Evolutionary conservation across 23 tunicate species (phyloP).

Genomic region (Ascidia mentula): DNA sequence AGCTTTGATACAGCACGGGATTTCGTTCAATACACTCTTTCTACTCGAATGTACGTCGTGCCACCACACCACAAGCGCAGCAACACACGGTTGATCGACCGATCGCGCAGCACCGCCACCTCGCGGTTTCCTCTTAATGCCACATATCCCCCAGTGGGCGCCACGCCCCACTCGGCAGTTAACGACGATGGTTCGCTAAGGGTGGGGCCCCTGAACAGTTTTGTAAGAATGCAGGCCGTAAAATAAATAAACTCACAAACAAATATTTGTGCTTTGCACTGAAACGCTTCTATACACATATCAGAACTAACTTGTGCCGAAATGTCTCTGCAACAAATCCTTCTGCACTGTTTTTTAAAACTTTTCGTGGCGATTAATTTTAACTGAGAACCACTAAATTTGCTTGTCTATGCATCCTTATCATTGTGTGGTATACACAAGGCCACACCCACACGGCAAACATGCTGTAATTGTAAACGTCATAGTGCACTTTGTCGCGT

Average conservation of each 20-base stretch:
- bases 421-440: no score
- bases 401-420: no score
- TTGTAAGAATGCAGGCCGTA: constrained; percentile 66
- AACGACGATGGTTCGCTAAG: constrained; percentile 21
- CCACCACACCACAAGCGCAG: constrained; percentile 6
- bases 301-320: no score
- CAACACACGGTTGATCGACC: not conserved
- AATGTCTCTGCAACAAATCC: no score
- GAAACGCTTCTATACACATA: no score
- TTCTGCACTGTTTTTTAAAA: no score
- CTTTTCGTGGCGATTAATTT: no score
- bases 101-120: constrained; percentile 11
- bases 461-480: no score
- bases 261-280: no score
- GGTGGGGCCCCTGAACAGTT: constrained; percentile 32
- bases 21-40: constrained; percentile 69
- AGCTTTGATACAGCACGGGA: constrained; percentile 83
- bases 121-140: constrained; percentile 13
- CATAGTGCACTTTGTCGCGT: no score
- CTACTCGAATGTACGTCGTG: constrained; percentile 52
- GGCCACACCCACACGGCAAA: no score
- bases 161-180: constrained; percentile 33
- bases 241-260: constrained; percentile 26
- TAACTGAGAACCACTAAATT: no score
- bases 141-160: constrained; percentile 25